Conservation (phyloP, 2,888 invertebrate species). For the Parthenolecanium corni region DNA sequence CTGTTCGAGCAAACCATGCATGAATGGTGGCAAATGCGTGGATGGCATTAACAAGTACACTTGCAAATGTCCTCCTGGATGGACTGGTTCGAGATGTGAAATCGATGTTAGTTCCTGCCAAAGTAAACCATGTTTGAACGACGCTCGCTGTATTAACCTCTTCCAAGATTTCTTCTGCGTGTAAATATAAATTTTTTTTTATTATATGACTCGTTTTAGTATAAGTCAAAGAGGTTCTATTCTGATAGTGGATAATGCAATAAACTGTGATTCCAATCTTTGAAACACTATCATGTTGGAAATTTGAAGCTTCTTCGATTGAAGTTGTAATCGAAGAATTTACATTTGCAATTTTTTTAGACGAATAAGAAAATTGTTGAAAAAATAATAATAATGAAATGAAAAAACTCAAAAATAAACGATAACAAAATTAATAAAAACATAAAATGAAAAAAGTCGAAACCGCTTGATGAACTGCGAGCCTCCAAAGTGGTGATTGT, state of each 20-base stretch:
- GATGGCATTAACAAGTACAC: slow-evolving; percentile 75
- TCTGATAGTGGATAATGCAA: neutral
- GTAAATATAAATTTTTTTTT: slow-evolving; percentile 45
- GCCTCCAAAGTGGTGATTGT: too few species aligned
- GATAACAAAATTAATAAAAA: too few species aligned
- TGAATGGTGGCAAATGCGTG: slow-evolving; percentile 77
- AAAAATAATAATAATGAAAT: too few species aligned
- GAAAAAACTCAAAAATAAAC: too few species aligned
- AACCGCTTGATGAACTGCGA: too few species aligned
- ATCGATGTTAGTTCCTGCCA: slow-evolving; percentile 77
- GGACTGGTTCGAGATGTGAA: slow-evolving; percentile 78
- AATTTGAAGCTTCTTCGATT: too few species aligned
- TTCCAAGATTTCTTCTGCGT: slow-evolving; percentile 88
- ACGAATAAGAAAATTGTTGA: too few species aligned
- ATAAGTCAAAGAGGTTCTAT: neutral
- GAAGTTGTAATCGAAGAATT: too few species aligned
- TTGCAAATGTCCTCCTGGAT: slow-evolving; percentile 71
- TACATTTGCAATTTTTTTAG: too few species aligned
- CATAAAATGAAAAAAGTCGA: too few species aligned
- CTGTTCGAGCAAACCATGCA: slow-evolving; percentile 71
- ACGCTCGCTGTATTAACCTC: slow-evolving; percentile 78
- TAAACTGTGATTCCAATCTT: too few species aligned
- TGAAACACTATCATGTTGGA: too few species aligned
- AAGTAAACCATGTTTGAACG: slow-evolving; percentile 80
- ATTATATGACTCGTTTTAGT: neutral